Evolutionary conservation across 2,888 invertebrate genomes (phyloP), one percentile per base, ranked within the genome.

Genomic region (Synanthedon formicaeformis): DNA sequence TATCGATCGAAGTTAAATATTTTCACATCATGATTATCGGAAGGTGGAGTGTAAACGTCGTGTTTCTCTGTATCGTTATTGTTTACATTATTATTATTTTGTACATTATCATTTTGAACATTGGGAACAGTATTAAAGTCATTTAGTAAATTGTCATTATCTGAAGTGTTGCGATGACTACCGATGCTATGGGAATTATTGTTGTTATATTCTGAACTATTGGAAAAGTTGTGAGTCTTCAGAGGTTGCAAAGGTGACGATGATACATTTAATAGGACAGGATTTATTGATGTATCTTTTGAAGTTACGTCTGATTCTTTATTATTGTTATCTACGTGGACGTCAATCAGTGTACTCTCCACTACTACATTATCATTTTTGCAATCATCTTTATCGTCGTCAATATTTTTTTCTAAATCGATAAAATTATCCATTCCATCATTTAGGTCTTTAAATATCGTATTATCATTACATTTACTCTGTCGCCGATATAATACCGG

Each of bases 401-500:
- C 67, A 12, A 78, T 73, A 48, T 64, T 69, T 64, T 81, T 83
- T 49, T 75, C 75, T 62, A 80, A 58, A 52, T 82, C 73, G 52
- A 81, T 71, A 59, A 84, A 82, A 60, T 81, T 78, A 53, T 85
- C 84, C 57, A 81, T 63, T 13, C 79, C 81, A 54, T 86, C 86
- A 55, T 71, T 73, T 34, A 84, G 73, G 58, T 85, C 85, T 75
- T 86, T 86, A 56, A 84, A 85, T 53, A 86, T 73, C 2, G 81
- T 72, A 57, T 78, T 84, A 60, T 88, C 88, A 57, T 81, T 84
- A 56, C 82, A 84, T 59, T 84, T 88, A 58, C 81, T 89, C 58
- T 91, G 90, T 10, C 91, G 83, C 56, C 92, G 92, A 63, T 94
- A 94, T 48, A 94, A 80, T 40, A 94, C 91, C 0, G 94, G 94